Base-by-base conservation (phyloP, 2,113 vertebrate genomes). In the Mixornis gularis region DNA sequence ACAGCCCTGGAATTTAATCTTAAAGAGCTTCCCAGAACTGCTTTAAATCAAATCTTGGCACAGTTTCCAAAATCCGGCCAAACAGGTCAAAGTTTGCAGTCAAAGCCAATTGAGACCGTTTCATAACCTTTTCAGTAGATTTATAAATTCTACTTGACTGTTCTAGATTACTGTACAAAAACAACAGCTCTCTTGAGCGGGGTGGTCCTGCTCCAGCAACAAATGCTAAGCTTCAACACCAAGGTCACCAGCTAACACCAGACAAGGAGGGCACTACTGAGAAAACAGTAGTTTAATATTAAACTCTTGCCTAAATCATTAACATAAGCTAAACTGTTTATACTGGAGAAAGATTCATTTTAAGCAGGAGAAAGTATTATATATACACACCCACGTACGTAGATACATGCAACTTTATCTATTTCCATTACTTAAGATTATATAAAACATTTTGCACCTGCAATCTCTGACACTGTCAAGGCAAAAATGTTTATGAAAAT, bases 71-170 rank as follows among this genome's bases (percentile, higher is more conserved):
- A 89, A 52, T 78, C 96, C 12, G 10, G 87, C 83, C 84, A 92
- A 95, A 95, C 87, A 78, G 95, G 97, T 95, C 95, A 96, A 97
- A 96, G 95, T 96, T 91, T 95, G 85, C 52, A 89, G 52, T 94
- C 92, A 76, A 71, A 96, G 78, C 52, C 90, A 91, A 80, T 65
- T 95, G 76, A 93, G 95, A 92, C 79, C 70, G 52, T 96, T 97
- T 97, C 94, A 93, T 95, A 97, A 97, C 82, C 92, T 88, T 73
- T 94, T 49, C 94, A 90, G 69, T 52, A 92, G 79, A 95, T 96
- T 93, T 95, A 95, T 80, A 85, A 96, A 95, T 96, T 97, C 94
- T 95, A 58, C 62, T 60, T 91, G 68, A 87, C 94, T 94, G 90
- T 89, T 96, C 63, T 72, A 90, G 77, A 92, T 93, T 95, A 95